A percentile compares a stretch with the other conserved stretches of the same genome.
Conservation (phyloP, 2,113 vertebrate species). For the Orientallactaga bullata region DNA sequence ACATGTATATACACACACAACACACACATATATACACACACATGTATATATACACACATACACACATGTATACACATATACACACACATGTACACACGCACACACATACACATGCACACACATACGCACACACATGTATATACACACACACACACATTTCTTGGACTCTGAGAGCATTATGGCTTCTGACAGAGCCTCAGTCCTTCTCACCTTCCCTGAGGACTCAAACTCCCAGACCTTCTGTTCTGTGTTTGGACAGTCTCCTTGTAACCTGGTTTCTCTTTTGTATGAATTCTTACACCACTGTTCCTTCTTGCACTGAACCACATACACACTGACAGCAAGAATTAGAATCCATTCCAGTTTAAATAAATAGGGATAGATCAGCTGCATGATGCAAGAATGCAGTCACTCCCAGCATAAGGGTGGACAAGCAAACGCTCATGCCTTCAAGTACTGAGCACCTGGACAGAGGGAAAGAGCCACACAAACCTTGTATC, state of each 20-base stretch:
- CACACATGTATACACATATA: neutral
- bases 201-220: no score
- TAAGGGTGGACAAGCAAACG: neutral
- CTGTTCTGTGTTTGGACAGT: neutral
- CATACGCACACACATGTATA: neutral
- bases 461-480: neutral
- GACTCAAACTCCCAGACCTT: neutral
- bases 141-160: neutral
- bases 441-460: neutral
- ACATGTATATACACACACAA: neutral
- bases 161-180: neutral
- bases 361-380: constrained; percentile 3
- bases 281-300: neutral
- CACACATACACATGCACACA: neutral
- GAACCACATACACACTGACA: constrained; percentile 17
- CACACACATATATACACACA: neutral
- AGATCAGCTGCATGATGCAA: neutral
- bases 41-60: neutral
- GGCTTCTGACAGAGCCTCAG: neutral
- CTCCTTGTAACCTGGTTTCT: neutral
- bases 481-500: neutral
- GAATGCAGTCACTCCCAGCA: neutral
- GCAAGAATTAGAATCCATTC: neutral
- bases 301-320: neutral
- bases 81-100: neutral